phyloP scores from a whole-genome alignment of 2,113 vertebrate species.

The Sander lucioperca region DNA sequence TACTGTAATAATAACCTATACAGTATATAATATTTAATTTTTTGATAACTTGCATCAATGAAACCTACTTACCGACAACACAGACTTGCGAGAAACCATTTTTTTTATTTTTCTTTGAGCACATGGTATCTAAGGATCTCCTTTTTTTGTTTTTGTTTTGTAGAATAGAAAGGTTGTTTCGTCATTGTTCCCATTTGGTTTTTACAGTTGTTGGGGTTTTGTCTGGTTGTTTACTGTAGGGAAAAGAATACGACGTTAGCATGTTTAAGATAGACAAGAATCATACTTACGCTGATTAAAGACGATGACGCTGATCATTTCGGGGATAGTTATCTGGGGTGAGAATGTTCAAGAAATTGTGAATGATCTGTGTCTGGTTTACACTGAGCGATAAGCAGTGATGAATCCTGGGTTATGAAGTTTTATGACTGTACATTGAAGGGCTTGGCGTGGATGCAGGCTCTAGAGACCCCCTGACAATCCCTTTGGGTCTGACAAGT shows the following conservation, averaged over 20 bases:
- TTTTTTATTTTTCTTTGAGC: constrained; percentile 71
- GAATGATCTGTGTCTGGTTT: constrained; percentile 77
- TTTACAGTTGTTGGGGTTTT: constrained; percentile 85
- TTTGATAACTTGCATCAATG: constrained; percentile 76
- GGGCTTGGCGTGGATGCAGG: constrained; percentile 75
- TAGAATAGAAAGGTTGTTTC: constrained; percentile 79
- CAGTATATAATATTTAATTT: constrained; percentile 90
- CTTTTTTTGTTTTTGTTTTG: constrained; percentile 66
- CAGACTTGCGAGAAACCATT: constrained; percentile 52
- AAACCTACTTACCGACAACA: constrained; percentile 72
- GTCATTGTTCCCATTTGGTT: constrained; percentile 77
- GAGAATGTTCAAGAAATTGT: constrained; percentile 68
- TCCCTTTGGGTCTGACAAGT: constrained; percentile 20
- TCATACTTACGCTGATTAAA: constrained; percentile 61
- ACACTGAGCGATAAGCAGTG: constrained; percentile 75
- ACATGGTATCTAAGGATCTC: constrained; percentile 69
- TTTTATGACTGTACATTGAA: constrained; percentile 78
- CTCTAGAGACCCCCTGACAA: constrained; percentile 70
- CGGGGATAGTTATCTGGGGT: constrained; percentile 63
- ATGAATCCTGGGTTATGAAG: constrained; percentile 79
- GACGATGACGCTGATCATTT: constrained; percentile 66
- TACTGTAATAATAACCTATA: constrained; percentile 94
- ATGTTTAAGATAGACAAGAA: constrained; percentile 72
- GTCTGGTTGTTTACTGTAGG: constrained; percentile 80
- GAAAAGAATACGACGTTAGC: constrained; percentile 61